Percentiles rank a stretch among this genome's conserved stretches.
Evolutionary conservation across 2,888 invertebrate species (phyloP).

Genomic region (Yponomeuta evonymella): DNA sequence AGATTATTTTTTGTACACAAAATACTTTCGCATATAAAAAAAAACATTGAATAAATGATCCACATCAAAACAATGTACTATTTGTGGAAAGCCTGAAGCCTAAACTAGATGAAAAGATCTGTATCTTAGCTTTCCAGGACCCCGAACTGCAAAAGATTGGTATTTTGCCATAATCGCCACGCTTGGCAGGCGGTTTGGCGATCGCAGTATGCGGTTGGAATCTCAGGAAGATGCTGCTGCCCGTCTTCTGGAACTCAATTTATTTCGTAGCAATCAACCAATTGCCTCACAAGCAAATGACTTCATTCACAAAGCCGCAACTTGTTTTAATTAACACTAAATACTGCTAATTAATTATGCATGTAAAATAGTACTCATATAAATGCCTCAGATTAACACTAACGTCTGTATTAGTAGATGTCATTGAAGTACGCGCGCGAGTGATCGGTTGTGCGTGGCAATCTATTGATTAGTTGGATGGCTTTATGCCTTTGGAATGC

Average conservation of each 20-base stretch:
- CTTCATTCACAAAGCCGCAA: not conserved
- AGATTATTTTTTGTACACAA: no score
- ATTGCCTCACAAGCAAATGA: no score
- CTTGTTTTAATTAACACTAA: not conserved
- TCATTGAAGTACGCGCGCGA: not conserved
- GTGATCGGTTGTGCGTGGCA: not conserved
- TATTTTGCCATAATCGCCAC: no score
- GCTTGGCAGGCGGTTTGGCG: no score
- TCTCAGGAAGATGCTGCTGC: not conserved
- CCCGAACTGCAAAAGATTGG: no score
- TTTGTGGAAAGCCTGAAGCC: no score
- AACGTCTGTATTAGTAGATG: not conserved
- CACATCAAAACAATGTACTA: no score
- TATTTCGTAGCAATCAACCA: not conserved
- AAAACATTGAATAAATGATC: no score
- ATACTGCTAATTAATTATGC: not conserved
- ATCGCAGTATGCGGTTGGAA: no score
- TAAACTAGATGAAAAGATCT: no score
- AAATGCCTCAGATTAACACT: not conserved
- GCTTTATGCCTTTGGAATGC: not conserved
- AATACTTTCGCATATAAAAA: no score
- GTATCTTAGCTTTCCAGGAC: no score
- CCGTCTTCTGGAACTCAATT: not conserved
- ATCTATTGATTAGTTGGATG: not conserved
- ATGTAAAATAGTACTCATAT: not conserved